Conservation (phyloP, 2,888 invertebrate genomes). For the Eustalomyia histrio region DNA sequence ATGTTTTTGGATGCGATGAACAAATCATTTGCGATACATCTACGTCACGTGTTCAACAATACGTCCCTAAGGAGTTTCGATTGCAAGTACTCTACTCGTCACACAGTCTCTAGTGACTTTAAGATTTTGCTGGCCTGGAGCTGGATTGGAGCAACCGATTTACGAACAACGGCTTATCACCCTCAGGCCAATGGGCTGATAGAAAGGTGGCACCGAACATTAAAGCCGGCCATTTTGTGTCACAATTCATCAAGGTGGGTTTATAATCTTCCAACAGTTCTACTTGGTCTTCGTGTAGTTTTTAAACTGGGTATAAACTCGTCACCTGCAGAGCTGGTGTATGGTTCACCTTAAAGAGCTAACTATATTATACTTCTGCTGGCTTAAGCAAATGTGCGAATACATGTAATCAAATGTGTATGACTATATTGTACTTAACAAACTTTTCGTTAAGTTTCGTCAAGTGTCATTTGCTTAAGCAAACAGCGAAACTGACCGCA, state of each 20-base stretch:
- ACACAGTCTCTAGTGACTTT: not conserved
- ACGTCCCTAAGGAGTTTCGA: conserved; percentile 23
- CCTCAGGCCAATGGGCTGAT: conserved; percentile 27
- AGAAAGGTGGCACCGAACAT: conserved; percentile 20
- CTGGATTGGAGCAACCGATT: conserved; percentile 29
- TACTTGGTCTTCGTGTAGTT: not conserved
- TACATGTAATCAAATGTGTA: too few species aligned
- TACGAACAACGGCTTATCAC: conserved; percentile 21
- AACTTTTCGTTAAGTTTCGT: too few species aligned
- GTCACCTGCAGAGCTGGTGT: too few species aligned
- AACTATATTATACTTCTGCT: too few species aligned
- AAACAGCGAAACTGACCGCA: too few species aligned
- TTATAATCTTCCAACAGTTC: conserved; percentile 9
- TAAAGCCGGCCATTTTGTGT: conserved; percentile 28
- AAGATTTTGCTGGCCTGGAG: conserved; percentile 2
- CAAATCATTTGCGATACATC: conserved; percentile 18
- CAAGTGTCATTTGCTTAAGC: too few species aligned
- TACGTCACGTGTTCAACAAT: not conserved
- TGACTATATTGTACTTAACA: too few species aligned
- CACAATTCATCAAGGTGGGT: conserved; percentile 27
- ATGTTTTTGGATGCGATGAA: not conserved
- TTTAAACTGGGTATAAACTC: not conserved
- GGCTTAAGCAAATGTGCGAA: too few species aligned
- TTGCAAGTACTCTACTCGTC: not conserved
- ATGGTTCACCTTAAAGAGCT: too few species aligned